Evolutionary conservation across 2,113 vertebrate genomes (phyloP).

Genomic region (Protobothrops flavoviridis): DNA sequence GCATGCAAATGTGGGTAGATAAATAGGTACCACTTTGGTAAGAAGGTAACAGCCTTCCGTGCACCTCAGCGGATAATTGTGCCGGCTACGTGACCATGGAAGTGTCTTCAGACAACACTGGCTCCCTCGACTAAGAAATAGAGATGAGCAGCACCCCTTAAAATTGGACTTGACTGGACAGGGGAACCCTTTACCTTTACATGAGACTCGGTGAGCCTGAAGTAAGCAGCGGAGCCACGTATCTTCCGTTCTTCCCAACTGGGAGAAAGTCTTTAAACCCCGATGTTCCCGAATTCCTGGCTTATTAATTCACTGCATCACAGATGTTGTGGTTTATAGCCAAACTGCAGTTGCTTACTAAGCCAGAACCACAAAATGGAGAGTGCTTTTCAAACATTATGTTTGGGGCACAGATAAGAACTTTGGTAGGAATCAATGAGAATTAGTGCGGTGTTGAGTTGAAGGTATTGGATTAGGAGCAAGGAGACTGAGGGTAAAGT

Average conservation of each 20-base stretch:
- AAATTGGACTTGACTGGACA: not conserved
- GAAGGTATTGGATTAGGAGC: not conserved
- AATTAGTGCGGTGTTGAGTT: not conserved
- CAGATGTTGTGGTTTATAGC: not conserved
- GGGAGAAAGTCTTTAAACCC: not conserved
- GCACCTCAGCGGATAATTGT: not conserved
- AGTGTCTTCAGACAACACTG: not conserved
- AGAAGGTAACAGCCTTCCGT: not conserved
- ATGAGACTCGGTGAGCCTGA: not conserved
- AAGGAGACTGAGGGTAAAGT: not conserved
- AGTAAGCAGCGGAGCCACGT: not conserved
- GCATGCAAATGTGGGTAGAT: not conserved
- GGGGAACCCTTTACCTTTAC: not conserved
- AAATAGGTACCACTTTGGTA: not conserved
- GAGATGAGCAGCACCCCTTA: not conserved
- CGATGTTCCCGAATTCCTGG: not conserved
- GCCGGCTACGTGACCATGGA: not conserved
- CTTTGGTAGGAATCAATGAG: not conserved
- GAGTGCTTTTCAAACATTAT: not conserved
- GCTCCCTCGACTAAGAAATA: not conserved
- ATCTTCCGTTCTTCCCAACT: not conserved
- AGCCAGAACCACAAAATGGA: not conserved
- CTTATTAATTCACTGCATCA: not conserved
- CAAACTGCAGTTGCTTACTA: not conserved
- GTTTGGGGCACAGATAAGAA: not conserved